These are phyloP conservation scores for Prunella fulvescens DNA, from an alignment of 2,113 vertebrate species.

Conservation along the genomic window DNA sequence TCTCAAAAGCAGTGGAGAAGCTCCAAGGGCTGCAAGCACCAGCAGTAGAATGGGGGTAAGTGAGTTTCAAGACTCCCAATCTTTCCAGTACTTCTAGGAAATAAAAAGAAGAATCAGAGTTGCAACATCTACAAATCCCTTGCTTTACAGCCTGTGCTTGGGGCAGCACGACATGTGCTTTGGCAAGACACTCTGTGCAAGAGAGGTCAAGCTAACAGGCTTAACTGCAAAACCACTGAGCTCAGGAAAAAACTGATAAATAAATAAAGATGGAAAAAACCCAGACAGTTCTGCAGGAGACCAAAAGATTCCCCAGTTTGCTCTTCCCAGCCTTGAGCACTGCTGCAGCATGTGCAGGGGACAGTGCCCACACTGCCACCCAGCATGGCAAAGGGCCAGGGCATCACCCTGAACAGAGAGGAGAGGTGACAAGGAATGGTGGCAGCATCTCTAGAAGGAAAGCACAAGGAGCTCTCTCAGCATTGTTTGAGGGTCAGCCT, in stretches of 20 bases:
- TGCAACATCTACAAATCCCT: conserved; percentile 57
- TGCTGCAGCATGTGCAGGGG: background rate
- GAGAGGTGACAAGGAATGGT: background rate
- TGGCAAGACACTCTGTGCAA: conserved; percentile 36
- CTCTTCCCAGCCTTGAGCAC: background rate
- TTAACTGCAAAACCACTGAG: conserved; percentile 44
- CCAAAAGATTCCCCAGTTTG: background rate
- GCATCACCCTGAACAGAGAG: background rate
- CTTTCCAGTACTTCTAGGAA: conserved; percentile 30
- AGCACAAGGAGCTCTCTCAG: background rate
- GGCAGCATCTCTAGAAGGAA: background rate
- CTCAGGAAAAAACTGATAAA: conserved; percentile 10
- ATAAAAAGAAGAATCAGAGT: background rate
- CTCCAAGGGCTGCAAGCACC: background rate
- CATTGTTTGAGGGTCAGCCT: background rate
- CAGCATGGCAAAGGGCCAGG: background rate
- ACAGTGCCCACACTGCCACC: rapidly evolving
- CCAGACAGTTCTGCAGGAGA: background rate
- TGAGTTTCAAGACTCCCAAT: background rate
- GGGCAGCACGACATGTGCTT: conserved; percentile 60
- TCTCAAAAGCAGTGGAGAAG: background rate
- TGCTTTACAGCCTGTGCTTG: conserved; percentile 1
- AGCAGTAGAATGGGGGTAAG: background rate
- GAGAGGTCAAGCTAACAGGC: background rate
- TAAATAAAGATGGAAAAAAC: background rate